Evolutionary conservation across 2,113 vertebrate species (phyloP).

Genomic region (Mormoops blainvillei): DNA sequence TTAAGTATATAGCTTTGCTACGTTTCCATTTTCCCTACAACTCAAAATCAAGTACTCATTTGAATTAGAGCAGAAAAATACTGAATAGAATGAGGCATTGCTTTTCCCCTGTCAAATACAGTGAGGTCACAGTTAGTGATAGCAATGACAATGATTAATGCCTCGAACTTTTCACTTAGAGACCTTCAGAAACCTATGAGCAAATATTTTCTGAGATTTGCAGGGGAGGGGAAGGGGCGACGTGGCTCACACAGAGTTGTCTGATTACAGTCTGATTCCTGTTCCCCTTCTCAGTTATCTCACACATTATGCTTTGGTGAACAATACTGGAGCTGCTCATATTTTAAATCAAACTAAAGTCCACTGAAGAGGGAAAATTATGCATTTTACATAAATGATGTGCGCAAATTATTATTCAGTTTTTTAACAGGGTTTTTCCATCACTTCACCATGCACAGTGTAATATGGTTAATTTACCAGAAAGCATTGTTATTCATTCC

Average conservation of each 20-base stretch:
- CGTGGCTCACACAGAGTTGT: neutral
- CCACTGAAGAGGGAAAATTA: constrained; percentile 62
- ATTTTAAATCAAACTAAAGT: constrained; percentile 61
- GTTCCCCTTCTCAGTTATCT: constrained; percentile 20
- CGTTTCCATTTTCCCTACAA: constrained; percentile 17
- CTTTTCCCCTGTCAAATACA: neutral
- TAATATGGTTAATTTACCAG: constrained; percentile 70
- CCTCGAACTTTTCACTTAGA: constrained; percentile 12
- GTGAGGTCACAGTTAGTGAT: neutral
- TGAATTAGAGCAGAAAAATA: constrained; percentile 58
- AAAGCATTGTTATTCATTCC: constrained; percentile 61
- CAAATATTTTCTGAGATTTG: neutral
- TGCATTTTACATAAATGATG: constrained; percentile 57
- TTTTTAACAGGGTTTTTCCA: constrained; percentile 45
- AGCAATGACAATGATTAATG: constrained; percentile 35
- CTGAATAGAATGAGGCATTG: neutral
- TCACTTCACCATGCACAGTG: constrained; percentile 39
- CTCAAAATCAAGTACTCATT: constrained; percentile 15
- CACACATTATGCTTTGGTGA: constrained; percentile 15
- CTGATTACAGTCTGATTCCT: neutral
- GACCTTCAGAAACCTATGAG: neutral
- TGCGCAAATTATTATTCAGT: constrained; percentile 53
- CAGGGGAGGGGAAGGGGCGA: constrained; percentile 28
- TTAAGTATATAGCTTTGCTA: constrained; percentile 50
- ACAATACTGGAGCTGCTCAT: neutral